phyloP scores from a whole-genome alignment of 2,797 vertebrate genomes.

The Fistularia commersonii region DNA sequence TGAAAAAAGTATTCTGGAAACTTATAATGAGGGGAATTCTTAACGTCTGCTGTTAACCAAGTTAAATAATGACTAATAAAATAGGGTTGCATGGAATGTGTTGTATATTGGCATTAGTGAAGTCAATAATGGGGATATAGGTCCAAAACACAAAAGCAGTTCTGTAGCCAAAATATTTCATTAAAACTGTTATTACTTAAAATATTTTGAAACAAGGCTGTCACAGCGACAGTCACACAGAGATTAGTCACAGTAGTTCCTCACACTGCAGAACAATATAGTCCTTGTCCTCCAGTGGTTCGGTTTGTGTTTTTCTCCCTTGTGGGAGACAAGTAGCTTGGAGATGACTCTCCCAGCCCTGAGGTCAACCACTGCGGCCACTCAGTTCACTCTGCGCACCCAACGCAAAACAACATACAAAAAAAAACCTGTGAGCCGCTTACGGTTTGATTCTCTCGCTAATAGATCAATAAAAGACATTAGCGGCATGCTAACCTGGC shows the following conservation, averaged over 20 bases:
- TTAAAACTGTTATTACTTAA: constrained; percentile 10
- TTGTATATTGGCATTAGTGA: too few relatives aligned
- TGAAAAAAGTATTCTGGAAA: too few relatives aligned
- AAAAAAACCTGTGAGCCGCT: constrained; percentile 36
- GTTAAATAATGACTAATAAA: too few relatives aligned
- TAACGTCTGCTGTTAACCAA: too few relatives aligned
- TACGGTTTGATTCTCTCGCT: constrained; percentile 60
- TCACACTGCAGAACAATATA: constrained; percentile 18
- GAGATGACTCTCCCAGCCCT: constrained; percentile 32
- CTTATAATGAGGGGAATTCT: too few relatives aligned
- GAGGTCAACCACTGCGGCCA: constrained; percentile 54
- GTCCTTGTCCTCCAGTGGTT: constrained; percentile 16
- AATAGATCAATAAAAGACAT: constrained; percentile 76
- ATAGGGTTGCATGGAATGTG: too few relatives aligned
- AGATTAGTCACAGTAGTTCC: constrained; percentile 18
- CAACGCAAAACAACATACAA: constrained; percentile 21
- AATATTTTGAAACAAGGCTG: background rate
- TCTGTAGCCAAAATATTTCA: constrained; percentile 3
- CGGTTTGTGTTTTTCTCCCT: constrained; percentile 27
- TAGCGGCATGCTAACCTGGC: constrained; percentile 65
- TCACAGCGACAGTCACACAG: constrained; percentile 9
- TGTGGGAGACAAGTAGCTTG: constrained; percentile 7
- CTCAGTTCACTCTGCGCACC: constrained; percentile 24
- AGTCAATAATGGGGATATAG: too few relatives aligned
- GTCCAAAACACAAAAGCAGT: too few relatives aligned